Percentiles rank a stretch among this genome's conserved stretches.
These are phyloP conservation scores for Pollenia amentaria DNA, from an alignment of 2,888 invertebrate genomes.

Conservation along the genomic window DNA sequence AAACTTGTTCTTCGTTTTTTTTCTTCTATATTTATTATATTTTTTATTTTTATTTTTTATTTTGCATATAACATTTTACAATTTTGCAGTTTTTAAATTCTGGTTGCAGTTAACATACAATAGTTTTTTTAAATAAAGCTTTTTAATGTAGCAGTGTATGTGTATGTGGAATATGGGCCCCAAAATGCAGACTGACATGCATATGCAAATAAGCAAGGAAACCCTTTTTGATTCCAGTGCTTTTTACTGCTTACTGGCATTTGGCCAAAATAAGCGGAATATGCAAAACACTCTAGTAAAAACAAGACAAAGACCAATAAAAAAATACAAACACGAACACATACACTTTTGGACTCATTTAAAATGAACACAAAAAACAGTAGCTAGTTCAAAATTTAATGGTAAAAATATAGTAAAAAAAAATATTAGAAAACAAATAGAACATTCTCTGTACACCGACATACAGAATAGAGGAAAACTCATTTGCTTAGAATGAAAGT, in stretches of 20 bases:
- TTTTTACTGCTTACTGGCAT: constrained; percentile 65
- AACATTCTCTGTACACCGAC: constrained; percentile 28
- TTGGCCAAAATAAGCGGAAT: constrained; percentile 66
- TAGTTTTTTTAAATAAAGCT: neutral
- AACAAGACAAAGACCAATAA: constrained; percentile 46
- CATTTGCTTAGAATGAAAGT: constrained; percentile 53
- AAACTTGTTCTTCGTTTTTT: neutral
- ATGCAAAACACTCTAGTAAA: constrained; percentile 46
- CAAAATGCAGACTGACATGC: constrained; percentile 56
- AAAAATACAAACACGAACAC: neutral
- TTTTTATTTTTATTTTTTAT: constrained; percentile 9
- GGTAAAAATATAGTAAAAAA: constrained; percentile 30
- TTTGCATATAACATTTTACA: constrained; percentile 59
- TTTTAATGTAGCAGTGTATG: constrained; percentile 7
- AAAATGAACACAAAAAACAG: constrained; percentile 54
- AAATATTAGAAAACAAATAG: constrained; percentile 23
- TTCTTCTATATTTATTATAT: no score
- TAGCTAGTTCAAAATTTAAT: constrained; percentile 48
- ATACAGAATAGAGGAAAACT: constrained; percentile 27
- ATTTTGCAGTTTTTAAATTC: constrained; percentile 62
- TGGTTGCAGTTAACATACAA: constrained; percentile 1
- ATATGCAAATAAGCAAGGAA: constrained; percentile 64
- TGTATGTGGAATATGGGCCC: constrained; percentile 14
- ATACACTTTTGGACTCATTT: constrained; percentile 22
- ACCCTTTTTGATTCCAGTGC: constrained; percentile 40